Evolutionary conservation across 2,888 invertebrate genomes (phyloP).

Genomic region (Herminia tarsipennalis): DNA sequence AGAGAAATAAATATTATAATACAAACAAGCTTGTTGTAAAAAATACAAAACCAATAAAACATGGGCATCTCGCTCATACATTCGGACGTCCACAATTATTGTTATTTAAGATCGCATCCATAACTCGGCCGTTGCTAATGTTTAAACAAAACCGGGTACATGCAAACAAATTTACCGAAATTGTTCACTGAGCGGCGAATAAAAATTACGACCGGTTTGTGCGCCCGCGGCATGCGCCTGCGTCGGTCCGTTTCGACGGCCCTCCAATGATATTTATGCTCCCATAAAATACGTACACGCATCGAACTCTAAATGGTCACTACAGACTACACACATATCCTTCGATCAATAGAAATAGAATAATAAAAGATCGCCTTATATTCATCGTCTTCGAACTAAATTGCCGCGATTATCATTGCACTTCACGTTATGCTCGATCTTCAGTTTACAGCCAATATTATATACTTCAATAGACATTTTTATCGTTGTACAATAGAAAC

Average conservation of each 20-base stretch:
- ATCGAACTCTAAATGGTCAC: slow-evolving; percentile 54
- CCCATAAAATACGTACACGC: slow-evolving; percentile 78
- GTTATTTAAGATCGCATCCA: slow-evolving; percentile 71
- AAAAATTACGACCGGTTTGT: slow-evolving; percentile 75
- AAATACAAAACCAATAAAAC: slow-evolving; percentile 43
- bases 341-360: slow-evolving; percentile 69
- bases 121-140: slow-evolving; percentile 71
- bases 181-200: slow-evolving; percentile 70
- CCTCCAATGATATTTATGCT: slow-evolving; percentile 73
- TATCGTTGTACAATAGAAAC: slow-evolving; percentile 32
- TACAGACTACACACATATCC: slow-evolving; percentile 53
- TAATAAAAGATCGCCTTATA: slow-evolving; percentile 57
- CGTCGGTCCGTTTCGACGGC: slow-evolving; percentile 43
- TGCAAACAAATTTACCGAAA: slow-evolving; percentile 83
- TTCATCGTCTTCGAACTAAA: slow-evolving; percentile 37
- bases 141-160: slow-evolving; percentile 72
- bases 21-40: slow-evolving; percentile 43
- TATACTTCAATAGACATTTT: slow-evolving; percentile 28
- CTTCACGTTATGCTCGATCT: slow-evolving; percentile 28
- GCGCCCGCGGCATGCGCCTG: slow-evolving; percentile 56
- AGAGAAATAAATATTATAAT: slow-evolving; percentile 43
- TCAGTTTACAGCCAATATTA: slow-evolving; percentile 34
- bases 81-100: slow-evolving; percentile 58
- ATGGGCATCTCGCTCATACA: slow-evolving; percentile 39
- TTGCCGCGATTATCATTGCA: slow-evolving; percentile 39